Percentiles rank a stretch among this genome's conserved stretches.
phyloP scores from a whole-genome alignment of 2,113 vertebrate genomes.

The Phocoena phocoena region DNA sequence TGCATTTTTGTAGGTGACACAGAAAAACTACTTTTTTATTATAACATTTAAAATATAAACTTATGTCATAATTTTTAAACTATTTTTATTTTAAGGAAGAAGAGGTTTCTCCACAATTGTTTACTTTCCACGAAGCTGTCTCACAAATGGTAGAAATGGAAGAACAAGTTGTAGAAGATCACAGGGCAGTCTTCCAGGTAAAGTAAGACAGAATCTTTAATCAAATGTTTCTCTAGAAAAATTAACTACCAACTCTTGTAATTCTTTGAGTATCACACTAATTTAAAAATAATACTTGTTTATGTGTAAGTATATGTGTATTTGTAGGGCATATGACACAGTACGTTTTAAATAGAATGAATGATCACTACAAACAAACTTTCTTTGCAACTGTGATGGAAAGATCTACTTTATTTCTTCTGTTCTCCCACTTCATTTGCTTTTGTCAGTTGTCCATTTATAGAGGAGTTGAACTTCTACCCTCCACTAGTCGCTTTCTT shows the following conservation, averaged over 20 bases:
- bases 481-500: background rate
- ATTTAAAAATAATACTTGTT: background rate
- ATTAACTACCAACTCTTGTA: background rate
- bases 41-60: conserved; percentile 13
- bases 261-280: background rate
- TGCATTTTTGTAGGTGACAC: conserved; percentile 3
- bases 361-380: background rate
- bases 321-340: background rate
- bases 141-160: conserved; percentile 99
- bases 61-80: conserved; percentile 14
- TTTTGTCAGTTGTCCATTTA: conserved; percentile 17
- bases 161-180: conserved; percentile 98
- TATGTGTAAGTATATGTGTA: background rate
- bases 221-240: background rate
- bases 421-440: background rate
- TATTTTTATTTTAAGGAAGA: conserved; percentile 89
- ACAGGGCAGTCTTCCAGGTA: conserved; percentile 97
- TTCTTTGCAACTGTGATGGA: background rate
- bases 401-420: background rate
- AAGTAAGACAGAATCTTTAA: background rate
- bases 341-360: background rate
- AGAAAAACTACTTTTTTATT: conserved; percentile 24
- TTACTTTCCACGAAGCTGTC: conserved; percentile 97
- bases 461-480: background rate
- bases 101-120: conserved; percentile 97